Base-by-base conservation (phyloP, 2,113 vertebrate genomes). In the Pterocles orientalis region DNA sequence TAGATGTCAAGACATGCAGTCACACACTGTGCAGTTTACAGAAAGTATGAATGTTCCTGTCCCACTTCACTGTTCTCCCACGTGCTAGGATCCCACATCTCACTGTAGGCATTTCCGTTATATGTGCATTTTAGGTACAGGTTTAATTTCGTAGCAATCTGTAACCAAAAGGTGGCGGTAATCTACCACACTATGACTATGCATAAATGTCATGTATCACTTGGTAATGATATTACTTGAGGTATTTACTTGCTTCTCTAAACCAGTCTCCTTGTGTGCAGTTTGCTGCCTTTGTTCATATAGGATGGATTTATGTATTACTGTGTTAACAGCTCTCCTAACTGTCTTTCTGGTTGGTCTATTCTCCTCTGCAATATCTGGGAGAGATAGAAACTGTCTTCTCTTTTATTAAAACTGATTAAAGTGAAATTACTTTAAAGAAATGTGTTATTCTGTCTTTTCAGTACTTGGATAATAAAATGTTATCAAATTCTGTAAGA, bases 101-200 rank as follows among this genome's bases (percentile, higher is more conserved):
- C 33, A 29, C 29, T 2, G 11, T 20, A 8, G 15, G 12, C 21
- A 8, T 86, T 86, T 54, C 50, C 25, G 11, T 33, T 45, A 2
- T 5, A 0, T 18, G 5, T 33, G 14, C 3, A 0, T 12, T 39
- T 78, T 14, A 12, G 39, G 14, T 68, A 48, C 6, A 29, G 47
- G 31, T 33, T 39, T 43, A 6, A 28, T 34, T 85, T 72, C 19
- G 10, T 43, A 56, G 1, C 25, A 12, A 4, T 41, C n/a, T 92
- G 18, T 80, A 45, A 62, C 93, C 97, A 69, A 90, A 56, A 95
- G 97, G 87, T 95, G 97, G 97, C 97, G 96, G 95, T 91, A 95
- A 23, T 33, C 25, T 36, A 50, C 93, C 34, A 18, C 36, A 0
- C 18, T 50, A 2, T 25, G 31, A 10, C 12, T 39, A 1, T 24